Evolutionary conservation across 2,113 vertebrate species (phyloP), one percentile per base, ranked within the genome.

Genomic region (Athene cunicularia): DNA sequence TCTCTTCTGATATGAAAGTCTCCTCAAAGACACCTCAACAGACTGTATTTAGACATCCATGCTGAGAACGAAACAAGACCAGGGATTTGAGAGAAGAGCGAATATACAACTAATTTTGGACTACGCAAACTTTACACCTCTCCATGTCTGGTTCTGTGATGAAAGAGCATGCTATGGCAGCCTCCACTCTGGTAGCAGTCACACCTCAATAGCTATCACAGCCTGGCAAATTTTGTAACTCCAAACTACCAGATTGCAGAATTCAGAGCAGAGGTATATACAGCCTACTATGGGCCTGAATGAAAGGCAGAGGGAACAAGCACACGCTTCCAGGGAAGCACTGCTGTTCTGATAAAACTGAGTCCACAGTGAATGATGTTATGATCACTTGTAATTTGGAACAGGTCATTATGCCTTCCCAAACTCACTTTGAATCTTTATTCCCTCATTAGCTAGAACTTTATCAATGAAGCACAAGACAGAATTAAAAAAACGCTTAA

Each of bases 21-120:
- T 58, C 45, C 17, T 50, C 18, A 47, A 82, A n/a, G 45, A 39
- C 32, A 74, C 12, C 23, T 77, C 28, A 24, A 50, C 26, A n/a
- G 27, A 19, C 9, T 53, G 17, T 18, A 56, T 24, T 82, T 63
- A 53, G 35, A 37, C 37, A 71, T 27, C 11, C 0, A 0, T 3
- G 6, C 2, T 32, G 35, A 73, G 37, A 39, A 74, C 21, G 18
- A 15, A 47, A 3, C 15, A 19, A 5, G 22, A 66, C 12, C 8
- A 4, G 12, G 21, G 8, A 12, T 9, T 52, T 52, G 14, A 56
- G 4, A 41, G 32, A 72, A 72, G 22, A 68, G 18, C 2, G 1
- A 60, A 24, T 24, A 45, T 12, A 28, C 35, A 83, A 30, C 35
- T 28, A 9, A 13, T 74, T 73, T 50, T 45, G 24, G 49, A 39